Evolutionary conservation across 2,797 vertebrate species (phyloP).

Genomic region (Parauchenoglanis ngamensis): DNA sequence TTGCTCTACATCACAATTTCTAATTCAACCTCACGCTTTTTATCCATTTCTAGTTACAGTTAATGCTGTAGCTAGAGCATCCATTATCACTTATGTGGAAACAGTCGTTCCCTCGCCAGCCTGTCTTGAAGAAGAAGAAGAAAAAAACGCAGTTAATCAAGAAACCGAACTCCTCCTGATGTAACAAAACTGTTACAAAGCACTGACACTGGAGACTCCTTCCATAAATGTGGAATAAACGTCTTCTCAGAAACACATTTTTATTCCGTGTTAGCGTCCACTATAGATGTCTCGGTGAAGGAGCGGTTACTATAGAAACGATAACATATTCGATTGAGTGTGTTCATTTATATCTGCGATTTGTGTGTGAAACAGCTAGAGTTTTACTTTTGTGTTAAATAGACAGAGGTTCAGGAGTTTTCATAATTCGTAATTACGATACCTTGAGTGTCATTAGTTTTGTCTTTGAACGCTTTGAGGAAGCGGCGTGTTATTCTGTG

Average conservation of each 20-base stretch:
- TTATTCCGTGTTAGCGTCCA: background rate
- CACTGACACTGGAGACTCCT: background rate
- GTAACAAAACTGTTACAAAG: background rate
- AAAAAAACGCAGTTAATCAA: too few relatives aligned
- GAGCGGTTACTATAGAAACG: background rate
- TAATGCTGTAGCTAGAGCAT: background rate
- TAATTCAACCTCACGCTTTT: background rate
- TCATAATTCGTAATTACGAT: constrained; percentile 33
- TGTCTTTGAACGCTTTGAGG: constrained; percentile 14
- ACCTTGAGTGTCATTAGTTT: constrained; percentile 33
- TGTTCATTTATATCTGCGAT: background rate
- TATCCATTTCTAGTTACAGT: background rate
- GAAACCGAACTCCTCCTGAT: background rate
- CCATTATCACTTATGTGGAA: background rate
- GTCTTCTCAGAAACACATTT: background rate
- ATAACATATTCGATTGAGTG: background rate
- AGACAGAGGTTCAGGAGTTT: background rate
- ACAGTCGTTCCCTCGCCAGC: background rate
- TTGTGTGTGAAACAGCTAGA: too few relatives aligned
- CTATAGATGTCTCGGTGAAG: background rate
- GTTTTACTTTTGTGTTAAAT: background rate
- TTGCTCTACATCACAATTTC: background rate
- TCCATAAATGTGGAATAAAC: background rate
- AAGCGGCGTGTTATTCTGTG: constrained; percentile 12
- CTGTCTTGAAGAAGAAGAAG: background rate